A percentile compares a stretch with the other conserved stretches of the same genome.
Conservation (phyloP, 2,797 vertebrate genomes). For the Adelosebastes latens region DNA sequence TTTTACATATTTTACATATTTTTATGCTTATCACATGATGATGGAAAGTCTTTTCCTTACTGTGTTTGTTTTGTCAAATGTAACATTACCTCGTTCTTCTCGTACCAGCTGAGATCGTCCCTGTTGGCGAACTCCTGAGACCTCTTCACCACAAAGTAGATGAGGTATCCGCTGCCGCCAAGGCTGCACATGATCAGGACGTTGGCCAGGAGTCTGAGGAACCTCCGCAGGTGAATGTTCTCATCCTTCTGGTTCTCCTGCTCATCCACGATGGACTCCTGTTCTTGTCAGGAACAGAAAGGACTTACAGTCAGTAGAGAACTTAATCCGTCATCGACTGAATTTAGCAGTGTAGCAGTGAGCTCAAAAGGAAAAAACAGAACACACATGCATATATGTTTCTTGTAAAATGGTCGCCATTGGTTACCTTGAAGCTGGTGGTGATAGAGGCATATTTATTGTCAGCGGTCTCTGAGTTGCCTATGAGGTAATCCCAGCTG, state of each 20-base stretch:
- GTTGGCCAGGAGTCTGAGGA: constrained; percentile 94
- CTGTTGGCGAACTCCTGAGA: constrained; percentile 93
- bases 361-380: neutral
- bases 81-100: constrained; percentile 95
- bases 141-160: constrained; percentile 97
- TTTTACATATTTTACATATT: neutral
- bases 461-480: constrained; percentile 95
- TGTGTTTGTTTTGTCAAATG: neutral
- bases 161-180: constrained; percentile 97
- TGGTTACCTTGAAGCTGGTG: constrained; percentile 95
- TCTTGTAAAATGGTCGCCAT: neutral
- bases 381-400: neutral
- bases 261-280: constrained; percentile 99
- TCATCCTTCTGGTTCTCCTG: constrained; percentile 98
- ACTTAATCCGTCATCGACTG: neutral
- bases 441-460: constrained; percentile 98
- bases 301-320: neutral
- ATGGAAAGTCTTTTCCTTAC: neutral
- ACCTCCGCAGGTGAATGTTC: constrained; percentile 94
- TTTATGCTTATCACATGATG: neutral
- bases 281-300: constrained; percentile 31
- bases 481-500: constrained; percentile 99
- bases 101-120: constrained; percentile 93
- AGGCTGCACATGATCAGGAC: constrained; percentile 92
- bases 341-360: neutral